Percentiles rank a stretch among this genome's conserved stretches.
Evolutionary conservation across 2,888 invertebrate species (phyloP).

Genomic region (Seladonia tumulorum): DNA sequence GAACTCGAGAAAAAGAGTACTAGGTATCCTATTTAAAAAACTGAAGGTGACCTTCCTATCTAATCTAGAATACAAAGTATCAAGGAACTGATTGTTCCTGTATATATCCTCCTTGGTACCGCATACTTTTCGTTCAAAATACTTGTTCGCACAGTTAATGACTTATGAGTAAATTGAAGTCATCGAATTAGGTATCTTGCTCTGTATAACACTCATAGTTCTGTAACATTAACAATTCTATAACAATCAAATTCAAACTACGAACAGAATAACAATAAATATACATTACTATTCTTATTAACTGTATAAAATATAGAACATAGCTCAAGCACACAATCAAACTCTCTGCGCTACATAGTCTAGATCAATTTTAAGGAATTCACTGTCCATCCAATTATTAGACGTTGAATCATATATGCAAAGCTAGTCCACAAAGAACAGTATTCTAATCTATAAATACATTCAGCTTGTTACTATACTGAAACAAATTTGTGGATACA

Average conservation of each 20-base stretch:
- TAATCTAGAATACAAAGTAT: neutral
- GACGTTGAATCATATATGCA: neutral
- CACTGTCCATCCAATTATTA: neutral
- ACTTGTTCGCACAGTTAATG: neutral
- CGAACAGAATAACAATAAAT: neutral
- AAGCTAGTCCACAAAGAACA: neutral
- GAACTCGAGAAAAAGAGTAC: neutral
- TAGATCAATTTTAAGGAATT: neutral
- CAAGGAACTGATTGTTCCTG: neutral
- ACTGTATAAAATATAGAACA: neutral
- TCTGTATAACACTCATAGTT: conserved; percentile 18
- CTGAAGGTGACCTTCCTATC: neutral
- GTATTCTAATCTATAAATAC: conserved; percentile 2
- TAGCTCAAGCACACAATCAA: no score
- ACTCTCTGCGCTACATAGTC: neutral
- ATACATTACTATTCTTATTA: neutral
- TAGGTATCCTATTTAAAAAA: neutral
- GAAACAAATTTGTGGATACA: neutral
- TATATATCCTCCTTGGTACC: neutral
- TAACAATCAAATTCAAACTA: no score
- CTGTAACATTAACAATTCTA: neutral
- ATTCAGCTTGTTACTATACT: neutral
- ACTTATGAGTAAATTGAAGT: neutral
- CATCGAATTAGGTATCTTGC: neutral
- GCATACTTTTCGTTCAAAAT: neutral